Conservation (phyloP, 2,888 invertebrate genomes). For the Polyommatus icarus region DNA sequence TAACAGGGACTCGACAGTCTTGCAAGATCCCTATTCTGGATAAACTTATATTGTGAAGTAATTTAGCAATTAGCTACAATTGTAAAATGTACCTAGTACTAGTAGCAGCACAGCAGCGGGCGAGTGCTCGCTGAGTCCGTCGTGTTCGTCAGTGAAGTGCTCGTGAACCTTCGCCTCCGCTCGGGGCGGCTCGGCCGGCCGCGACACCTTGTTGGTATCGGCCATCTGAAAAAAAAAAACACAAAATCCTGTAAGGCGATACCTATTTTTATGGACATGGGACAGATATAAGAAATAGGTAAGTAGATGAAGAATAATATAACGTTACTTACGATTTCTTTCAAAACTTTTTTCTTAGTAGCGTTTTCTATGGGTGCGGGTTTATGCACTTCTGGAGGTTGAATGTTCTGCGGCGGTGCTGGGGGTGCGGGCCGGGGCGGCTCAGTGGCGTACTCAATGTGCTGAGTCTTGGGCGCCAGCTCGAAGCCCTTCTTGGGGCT, state of each 20-base stretch:
- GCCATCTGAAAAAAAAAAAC: not conserved
- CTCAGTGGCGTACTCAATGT: conserved; percentile 38
- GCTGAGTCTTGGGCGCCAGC: conserved; percentile 42
- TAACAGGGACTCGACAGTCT: too few relatives aligned
- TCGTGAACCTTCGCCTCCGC: conserved; percentile 49
- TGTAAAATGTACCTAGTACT: conserved; percentile 80
- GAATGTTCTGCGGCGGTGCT: conserved; percentile 40
- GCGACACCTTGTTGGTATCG: conserved; percentile 31
- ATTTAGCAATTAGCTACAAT: too few relatives aligned
- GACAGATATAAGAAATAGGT: too few relatives aligned
- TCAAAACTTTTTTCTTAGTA: conserved; percentile 45
- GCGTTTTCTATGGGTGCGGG: conserved; percentile 39
- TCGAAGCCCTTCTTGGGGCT: conserved; percentile 67
- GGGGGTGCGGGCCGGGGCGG: conserved; percentile 40
- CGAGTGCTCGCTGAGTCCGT: conserved; percentile 85
- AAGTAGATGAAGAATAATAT: not conserved
- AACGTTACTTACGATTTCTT: conserved; percentile 39
- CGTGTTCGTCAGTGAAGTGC: conserved; percentile 72
- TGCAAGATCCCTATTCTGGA: too few relatives aligned
- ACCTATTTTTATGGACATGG: not conserved
- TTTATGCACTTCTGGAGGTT: conserved; percentile 36
- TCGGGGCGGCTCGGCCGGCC: conserved; percentile 32
- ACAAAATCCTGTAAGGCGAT: not conserved
- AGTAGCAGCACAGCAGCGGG: conserved; percentile 90
- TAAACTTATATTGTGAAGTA: too few relatives aligned